These are phyloP conservation scores for Monomorium pharaonis DNA, from an alignment of 1,140 invertebrate genomes.

Conservation along the genomic window DNA sequence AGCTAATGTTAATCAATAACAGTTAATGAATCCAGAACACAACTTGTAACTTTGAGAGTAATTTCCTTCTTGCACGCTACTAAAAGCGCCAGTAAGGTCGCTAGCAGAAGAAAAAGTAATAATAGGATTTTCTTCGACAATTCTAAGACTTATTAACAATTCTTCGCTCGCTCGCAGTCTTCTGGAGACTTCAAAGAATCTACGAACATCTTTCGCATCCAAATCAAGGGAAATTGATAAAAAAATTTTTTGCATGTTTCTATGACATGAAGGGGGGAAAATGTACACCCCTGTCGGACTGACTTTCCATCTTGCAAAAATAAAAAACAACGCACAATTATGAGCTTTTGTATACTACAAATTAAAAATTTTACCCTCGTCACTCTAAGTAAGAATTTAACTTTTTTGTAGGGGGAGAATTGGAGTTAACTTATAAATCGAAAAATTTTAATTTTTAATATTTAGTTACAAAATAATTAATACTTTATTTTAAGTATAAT, in stretches of 20 bases:
- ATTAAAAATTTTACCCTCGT: no score
- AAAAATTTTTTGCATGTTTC: not conserved
- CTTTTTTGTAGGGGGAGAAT: no score
- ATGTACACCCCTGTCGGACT: no score
- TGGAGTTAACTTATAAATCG: no score
- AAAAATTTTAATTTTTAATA: no score
- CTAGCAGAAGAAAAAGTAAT: not conserved
- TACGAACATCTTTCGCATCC: not conserved
- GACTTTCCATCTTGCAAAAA: no score
- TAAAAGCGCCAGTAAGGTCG: not conserved
- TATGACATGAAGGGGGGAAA: not conserved
- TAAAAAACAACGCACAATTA: no score
- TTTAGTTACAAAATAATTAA: no score
- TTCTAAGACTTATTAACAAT: conserved; percentile 4
- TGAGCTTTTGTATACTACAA: no score
- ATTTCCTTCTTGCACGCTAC: not conserved
- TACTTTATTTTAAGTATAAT: no score
- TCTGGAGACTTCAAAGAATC: conserved; percentile 6
- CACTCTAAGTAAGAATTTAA: no score
- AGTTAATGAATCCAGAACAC: not conserved
- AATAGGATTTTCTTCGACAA: conserved; percentile 28
- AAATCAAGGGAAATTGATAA: not conserved
- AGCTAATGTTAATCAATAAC: not conserved
- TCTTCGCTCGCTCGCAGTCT: not conserved
- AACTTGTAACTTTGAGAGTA: conserved; percentile 3